phyloP scores from a whole-genome alignment of 1,140 invertebrate species.

The Ladona fulva region DNA sequence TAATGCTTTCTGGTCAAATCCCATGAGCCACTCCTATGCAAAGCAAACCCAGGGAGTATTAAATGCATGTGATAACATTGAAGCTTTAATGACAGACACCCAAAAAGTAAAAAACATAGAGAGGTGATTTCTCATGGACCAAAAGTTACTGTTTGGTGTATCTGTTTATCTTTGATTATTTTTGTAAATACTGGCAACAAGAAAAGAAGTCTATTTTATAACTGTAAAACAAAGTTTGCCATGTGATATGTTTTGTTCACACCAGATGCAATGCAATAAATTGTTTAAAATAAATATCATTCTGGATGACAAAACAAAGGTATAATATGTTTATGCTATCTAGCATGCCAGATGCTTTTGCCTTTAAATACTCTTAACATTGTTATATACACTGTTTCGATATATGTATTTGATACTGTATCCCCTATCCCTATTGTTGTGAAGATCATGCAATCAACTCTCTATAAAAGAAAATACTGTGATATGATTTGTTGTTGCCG shows the following conservation, averaged over 20 bases:
- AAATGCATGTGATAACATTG: neutral
- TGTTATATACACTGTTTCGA: no score
- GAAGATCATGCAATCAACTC: neutral
- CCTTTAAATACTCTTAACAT: no score
- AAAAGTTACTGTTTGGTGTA: conserved; percentile 10
- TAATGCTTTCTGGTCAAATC: neutral
- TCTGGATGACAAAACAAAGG: neutral
- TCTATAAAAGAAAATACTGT: neutral
- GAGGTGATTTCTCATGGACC: neutral
- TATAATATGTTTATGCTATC: neutral
- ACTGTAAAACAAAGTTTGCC: neutral
- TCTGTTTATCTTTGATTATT: neutral
- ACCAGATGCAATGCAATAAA: neutral
- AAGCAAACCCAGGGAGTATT: neutral
- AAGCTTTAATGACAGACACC: neutral
- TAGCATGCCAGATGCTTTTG: neutral
- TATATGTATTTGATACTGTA: no score
- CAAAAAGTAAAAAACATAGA: neutral
- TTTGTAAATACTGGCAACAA: conserved; percentile 6
- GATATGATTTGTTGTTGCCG: neutral
- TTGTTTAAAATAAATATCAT: neutral
- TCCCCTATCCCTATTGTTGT: neutral
- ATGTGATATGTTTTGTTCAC: conserved; percentile 10
- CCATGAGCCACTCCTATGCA: neutral
- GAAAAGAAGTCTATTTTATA: neutral